A percentile compares a stretch with the other conserved stretches of the same genome.
These are phyloP conservation scores for Myotis brandtii DNA, from an alignment of 2,113 vertebrate genomes.

Conservation along the genomic window DNA sequence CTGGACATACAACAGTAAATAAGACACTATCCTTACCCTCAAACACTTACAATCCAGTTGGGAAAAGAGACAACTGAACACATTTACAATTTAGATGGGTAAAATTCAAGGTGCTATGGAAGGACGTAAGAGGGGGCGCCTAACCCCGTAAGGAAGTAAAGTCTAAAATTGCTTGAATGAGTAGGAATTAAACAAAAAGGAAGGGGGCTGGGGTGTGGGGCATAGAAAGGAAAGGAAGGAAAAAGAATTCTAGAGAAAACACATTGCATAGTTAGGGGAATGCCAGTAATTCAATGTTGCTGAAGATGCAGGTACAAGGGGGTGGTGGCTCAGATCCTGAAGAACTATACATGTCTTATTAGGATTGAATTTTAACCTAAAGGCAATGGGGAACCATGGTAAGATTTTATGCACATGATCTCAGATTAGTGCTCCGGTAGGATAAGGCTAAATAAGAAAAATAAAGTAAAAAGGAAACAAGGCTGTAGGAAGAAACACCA, in stretches of 20 bases:
- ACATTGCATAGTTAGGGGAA: not conserved
- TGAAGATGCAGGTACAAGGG: not conserved
- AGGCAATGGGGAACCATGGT: not conserved
- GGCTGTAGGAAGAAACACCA: not conserved
- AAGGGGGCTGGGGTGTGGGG: accelerated
- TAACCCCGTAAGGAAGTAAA: not conserved
- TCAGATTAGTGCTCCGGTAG: not conserved
- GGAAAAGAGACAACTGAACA: not conserved
- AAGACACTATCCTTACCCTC: not conserved
- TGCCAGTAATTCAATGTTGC: not conserved
- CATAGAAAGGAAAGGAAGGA: not conserved
- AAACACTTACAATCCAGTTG: not conserved
- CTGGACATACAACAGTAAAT: not conserved
- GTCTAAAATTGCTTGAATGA: not conserved
- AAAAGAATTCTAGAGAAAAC: not conserved
- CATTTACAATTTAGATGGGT: not conserved
- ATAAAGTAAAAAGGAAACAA: not conserved
- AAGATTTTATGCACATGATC: not conserved
- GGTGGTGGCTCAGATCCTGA: not conserved
- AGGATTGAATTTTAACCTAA: conserved; percentile 28
- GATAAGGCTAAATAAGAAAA: not conserved
- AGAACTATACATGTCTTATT: not conserved
- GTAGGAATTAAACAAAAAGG: not conserved
- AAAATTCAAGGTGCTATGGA: not conserved
- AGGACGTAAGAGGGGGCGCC: not conserved